Percentiles rank a stretch among this genome's conserved stretches.
Conservation (phyloP, 2,113 vertebrate species). For the Mormyrus lacerda region DNA sequence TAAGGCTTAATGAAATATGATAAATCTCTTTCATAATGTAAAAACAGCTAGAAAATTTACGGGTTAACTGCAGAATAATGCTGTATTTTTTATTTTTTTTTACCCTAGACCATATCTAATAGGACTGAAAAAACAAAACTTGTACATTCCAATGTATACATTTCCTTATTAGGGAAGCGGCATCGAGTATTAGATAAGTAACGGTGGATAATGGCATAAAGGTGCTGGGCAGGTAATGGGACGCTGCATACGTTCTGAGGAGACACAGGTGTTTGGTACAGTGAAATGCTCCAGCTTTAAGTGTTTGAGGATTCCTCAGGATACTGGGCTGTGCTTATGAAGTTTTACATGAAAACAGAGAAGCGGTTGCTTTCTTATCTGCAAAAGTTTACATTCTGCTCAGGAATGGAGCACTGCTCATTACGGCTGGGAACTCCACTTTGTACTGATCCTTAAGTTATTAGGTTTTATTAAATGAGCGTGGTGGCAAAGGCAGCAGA, state of each 20-base stretch:
- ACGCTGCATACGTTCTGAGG: background rate
- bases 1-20: background rate
- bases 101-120: background rate
- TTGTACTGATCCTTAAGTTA: background rate
- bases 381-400: background rate
- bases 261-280: background rate
- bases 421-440: background rate
- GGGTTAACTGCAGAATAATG: background rate
- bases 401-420: background rate
- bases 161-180: background rate
- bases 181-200: background rate
- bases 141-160: background rate
- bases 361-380: background rate
- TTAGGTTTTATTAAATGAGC: background rate
- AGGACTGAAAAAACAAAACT: background rate
- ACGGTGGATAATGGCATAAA: background rate
- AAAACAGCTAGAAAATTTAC: background rate
- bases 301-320: background rate
- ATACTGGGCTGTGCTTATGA: background rate
- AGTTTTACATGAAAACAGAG: background rate
- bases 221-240: background rate
- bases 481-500: background rate
- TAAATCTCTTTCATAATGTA: conserved; percentile 2
- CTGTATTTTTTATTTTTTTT: background rate
- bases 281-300: background rate